Evolutionary conservation across 2,888 invertebrate genomes (phyloP).

Genomic region (Synergus umbraculus): DNA sequence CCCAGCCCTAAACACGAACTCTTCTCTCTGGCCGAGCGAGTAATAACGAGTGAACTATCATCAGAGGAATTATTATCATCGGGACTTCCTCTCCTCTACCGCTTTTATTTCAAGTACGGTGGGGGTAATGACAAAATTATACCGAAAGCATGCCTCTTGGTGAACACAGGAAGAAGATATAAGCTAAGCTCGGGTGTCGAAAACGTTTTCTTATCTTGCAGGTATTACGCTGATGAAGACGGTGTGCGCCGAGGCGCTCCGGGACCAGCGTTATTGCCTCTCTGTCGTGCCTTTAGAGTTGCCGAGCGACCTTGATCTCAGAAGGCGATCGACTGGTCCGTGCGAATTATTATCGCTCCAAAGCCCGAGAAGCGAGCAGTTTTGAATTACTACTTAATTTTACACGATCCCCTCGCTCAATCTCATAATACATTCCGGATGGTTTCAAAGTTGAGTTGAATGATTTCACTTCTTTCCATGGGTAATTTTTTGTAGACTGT

Average conservation of each 20-base stretch:
- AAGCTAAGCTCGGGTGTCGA: constrained; percentile 56
- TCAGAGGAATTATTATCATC: constrained; percentile 60
- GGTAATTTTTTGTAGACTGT: neutral
- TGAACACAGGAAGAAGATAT: constrained; percentile 54
- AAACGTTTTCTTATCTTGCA: constrained; percentile 56
- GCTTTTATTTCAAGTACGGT: constrained; percentile 49
- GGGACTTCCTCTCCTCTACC: constrained; percentile 43
- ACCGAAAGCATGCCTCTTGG: constrained; percentile 53
- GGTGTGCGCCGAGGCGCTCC: constrained; percentile 4
- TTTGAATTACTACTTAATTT: constrained; percentile 40
- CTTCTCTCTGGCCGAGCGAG: constrained; percentile 55
- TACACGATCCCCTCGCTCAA: neutral
- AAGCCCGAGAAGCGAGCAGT: constrained; percentile 30
- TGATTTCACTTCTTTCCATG: neutral
- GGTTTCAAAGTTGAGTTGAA: neutral
- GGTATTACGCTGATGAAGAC: constrained; percentile 39
- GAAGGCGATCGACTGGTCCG: constrained; percentile 29
- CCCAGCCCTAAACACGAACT: constrained; percentile 64
- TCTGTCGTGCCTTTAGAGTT: neutral
- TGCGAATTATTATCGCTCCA: constrained; percentile 37
- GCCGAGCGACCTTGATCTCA: constrained; percentile 35
- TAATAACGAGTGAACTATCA: constrained; percentile 70
- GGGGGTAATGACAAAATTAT: constrained; percentile 69
- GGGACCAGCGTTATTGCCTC: constrained; percentile 3
- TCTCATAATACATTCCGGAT: neutral